phyloP scores from a whole-genome alignment of 1,140 invertebrate genomes.

The Pteromalus puparum region DNA sequence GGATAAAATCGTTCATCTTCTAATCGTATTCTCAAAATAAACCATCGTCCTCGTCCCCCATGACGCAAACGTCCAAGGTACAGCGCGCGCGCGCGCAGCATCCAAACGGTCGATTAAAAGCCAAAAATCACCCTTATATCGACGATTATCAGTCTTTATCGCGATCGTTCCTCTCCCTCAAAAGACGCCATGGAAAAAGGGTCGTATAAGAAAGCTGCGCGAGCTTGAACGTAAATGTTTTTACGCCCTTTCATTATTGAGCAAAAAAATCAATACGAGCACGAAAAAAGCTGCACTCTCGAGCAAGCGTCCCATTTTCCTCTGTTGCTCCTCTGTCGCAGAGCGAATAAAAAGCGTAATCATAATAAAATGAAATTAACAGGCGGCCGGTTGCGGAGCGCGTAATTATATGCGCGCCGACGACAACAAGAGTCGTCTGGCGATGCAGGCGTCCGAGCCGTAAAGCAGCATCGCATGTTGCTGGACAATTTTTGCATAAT shows the following conservation, averaged over 20 bases:
- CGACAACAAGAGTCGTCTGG: not conserved
- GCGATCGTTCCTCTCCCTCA: not conserved
- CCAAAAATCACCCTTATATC: conserved; percentile 6
- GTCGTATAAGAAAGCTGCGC: not conserved
- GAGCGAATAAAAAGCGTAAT: conserved; percentile 30
- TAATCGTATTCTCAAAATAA: too few species aligned
- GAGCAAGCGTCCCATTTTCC: not conserved
- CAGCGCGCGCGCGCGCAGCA: too few species aligned
- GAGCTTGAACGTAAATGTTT: not conserved
- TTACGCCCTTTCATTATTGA: conserved; percentile 18
- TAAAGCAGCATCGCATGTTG: conserved; percentile 39
- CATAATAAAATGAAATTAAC: conserved; percentile 45
- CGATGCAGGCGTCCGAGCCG: not conserved
- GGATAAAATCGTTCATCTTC: too few species aligned
- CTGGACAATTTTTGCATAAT: conserved; percentile 40
- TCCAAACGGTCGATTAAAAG: not conserved
- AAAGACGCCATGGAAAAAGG: not conserved
- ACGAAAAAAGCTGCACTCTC: not conserved
- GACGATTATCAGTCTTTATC: not conserved
- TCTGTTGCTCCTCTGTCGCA: not conserved
- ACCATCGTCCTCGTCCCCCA: too few species aligned
- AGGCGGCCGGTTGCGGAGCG: not conserved
- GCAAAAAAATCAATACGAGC: not conserved
- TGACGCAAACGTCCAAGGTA: too few species aligned
- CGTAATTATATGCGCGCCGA: conserved; percentile 18